Conservation (phyloP, 1,140 invertebrate species). For the Trachymyrmex cornetzi region DNA sequence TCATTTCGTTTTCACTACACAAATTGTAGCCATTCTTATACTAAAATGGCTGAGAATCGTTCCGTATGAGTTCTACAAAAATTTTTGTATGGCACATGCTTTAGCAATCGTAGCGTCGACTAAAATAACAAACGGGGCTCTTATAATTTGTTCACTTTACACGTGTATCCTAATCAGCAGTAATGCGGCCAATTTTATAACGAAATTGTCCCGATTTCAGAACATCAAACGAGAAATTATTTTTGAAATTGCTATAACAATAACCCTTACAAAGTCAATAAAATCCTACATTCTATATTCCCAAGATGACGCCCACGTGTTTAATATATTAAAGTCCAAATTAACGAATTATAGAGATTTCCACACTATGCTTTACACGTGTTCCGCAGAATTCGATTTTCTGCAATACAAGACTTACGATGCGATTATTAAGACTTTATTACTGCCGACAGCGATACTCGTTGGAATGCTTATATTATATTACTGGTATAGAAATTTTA, state of each 20-base stretch:
- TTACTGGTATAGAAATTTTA: constrained; percentile 84
- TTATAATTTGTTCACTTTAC: constrained; percentile 91
- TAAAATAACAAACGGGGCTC: constrained; percentile 85
- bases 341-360: constrained; percentile 92
- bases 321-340: constrained; percentile 92
- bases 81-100: constrained; percentile 88
- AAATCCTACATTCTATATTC: constrained; percentile 81
- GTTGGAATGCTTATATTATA: constrained; percentile 84
- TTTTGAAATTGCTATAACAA: constrained; percentile 77
- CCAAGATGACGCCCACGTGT: constrained; percentile 91
- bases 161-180: constrained; percentile 84
- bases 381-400: constrained; percentile 94
- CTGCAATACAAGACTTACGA: constrained; percentile 88
- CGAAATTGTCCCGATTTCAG: constrained; percentile 32
- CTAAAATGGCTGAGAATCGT: constrained; percentile 90
- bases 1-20: constrained; percentile 92
- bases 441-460: constrained; percentile 88
- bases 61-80: constrained; percentile 85
- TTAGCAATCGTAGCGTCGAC: constrained; percentile 88
- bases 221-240: constrained; percentile 56
- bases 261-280: constrained; percentile 77
- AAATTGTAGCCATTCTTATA: constrained; percentile 89
- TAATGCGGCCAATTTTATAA: constrained; percentile 25
- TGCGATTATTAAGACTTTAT: constrained; percentile 86
- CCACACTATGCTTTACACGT: constrained; percentile 94